phyloP scores from a whole-genome alignment of 2,888 invertebrate genomes.

The Diarsia dahlii region DNA sequence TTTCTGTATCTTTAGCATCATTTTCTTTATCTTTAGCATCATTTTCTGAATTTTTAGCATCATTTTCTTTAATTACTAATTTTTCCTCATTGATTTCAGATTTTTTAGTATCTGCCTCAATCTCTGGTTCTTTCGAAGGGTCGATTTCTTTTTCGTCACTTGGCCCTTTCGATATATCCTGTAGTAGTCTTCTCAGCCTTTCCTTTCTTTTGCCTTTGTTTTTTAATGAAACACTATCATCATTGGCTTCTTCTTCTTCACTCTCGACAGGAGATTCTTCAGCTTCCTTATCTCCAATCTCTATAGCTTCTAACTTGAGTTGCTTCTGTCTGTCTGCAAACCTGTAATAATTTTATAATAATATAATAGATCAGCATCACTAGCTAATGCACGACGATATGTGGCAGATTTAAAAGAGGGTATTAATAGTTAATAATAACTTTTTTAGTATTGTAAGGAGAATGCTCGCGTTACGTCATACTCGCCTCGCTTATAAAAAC shows the following conservation, averaged over 20 bases:
- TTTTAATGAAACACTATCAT: constrained; percentile 73
- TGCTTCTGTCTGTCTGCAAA: constrained; percentile 85
- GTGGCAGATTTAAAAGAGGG: background rate
- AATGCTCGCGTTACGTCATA: too few relatives aligned
- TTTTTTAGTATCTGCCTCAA: constrained; percentile 40
- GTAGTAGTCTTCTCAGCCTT: constrained; percentile 78
- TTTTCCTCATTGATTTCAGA: constrained; percentile 41
- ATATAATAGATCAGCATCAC: background rate
- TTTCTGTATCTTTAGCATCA: constrained; percentile 37
- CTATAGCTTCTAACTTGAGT: constrained; percentile 83
- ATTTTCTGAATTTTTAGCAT: constrained; percentile 37
- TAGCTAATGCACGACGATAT: background rate
- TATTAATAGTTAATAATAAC: background rate
- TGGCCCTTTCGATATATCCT: constrained; percentile 78
- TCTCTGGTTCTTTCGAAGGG: constrained; percentile 43
- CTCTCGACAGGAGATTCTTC: constrained; percentile 86
- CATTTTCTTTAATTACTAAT: constrained; percentile 34
- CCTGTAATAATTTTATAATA: constrained; percentile 72
- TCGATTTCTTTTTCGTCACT: constrained; percentile 63
- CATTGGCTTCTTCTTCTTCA: constrained; percentile 81
- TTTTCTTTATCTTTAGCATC: constrained; percentile 24
- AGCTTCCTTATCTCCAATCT: constrained; percentile 87
- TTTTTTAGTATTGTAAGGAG: too few relatives aligned
- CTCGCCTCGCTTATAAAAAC: too few relatives aligned
- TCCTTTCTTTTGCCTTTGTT: constrained; percentile 82